Evolutionary conservation across 1,140 invertebrate species (phyloP).

Genomic region (Coptotermes formosanus): DNA sequence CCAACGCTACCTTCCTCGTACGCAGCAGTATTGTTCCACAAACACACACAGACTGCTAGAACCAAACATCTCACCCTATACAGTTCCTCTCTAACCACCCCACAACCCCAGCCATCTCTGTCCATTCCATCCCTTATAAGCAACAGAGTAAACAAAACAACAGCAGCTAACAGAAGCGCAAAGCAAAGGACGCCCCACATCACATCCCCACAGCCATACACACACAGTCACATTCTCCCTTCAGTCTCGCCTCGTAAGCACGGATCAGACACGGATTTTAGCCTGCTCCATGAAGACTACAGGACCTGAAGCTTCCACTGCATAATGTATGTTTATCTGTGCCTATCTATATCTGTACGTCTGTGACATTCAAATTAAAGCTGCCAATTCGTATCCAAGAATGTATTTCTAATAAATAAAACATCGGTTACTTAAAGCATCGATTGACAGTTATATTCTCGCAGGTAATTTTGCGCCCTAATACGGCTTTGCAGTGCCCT

Average conservation of each 20-base stretch:
- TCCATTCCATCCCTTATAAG: conserved; percentile 14
- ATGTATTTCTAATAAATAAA: not conserved
- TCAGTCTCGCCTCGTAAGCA: not conserved
- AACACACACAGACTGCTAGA: not conserved
- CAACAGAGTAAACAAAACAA: conserved; percentile 13
- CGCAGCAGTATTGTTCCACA: not conserved
- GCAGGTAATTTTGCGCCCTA: no score
- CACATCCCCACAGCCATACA: not conserved
- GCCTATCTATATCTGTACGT: no score
- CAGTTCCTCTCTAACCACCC: not conserved
- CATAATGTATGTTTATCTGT: no score
- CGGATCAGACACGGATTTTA: not conserved
- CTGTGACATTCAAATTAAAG: no score
- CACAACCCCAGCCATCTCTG: not conserved
- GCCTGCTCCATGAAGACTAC: not conserved
- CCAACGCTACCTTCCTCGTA: not conserved
- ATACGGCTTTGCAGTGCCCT: no score
- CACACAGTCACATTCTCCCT: not conserved
- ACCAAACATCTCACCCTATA: not conserved
- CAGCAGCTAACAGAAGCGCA: conserved; percentile 17
- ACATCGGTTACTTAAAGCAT: no score
- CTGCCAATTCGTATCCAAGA: not conserved
- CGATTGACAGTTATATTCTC: no score
- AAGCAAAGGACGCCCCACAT: not conserved
- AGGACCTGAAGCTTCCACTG: not conserved